These are phyloP conservation scores for Pogonomyrmex californicus DNA, from an alignment of 1,140 invertebrate species.

Conservation along the genomic window DNA sequence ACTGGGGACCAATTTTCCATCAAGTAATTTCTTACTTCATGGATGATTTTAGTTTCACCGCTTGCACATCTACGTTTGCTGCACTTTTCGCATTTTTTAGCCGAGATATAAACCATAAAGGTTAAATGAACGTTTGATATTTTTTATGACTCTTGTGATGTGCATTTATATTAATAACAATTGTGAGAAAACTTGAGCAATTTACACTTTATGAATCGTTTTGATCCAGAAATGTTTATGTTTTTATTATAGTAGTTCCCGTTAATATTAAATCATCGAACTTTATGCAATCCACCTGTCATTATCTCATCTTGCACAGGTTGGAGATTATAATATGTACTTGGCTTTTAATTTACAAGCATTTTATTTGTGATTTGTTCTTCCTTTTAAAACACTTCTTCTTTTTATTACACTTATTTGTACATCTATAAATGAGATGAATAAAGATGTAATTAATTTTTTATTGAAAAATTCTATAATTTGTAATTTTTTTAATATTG, in stretches of 20 bases:
- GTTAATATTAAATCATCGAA: neutral
- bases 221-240: neutral
- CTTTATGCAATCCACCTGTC: neutral
- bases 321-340: constrained; percentile 14
- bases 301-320: constrained; percentile 10
- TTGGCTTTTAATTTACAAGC: constrained; percentile 20
- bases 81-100: neutral
- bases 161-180: constrained; percentile 10
- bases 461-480: neutral
- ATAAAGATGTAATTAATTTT: neutral
- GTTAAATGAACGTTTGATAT: neutral
- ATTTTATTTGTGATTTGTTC: neutral
- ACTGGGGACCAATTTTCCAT: too few relatives aligned
- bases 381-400: neutral
- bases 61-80: neutral
- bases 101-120: neutral
- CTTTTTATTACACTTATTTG: neutral
- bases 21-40: too few relatives aligned
- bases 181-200: neutral
- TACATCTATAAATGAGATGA: neutral
- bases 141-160: neutral
- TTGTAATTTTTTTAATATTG: neutral
- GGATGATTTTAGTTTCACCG: neutral
- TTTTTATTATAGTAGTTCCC: neutral
- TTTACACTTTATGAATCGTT: neutral